These are phyloP conservation scores for Iguana delicatissima DNA, from an alignment of 2,797 vertebrate genomes.

Conservation along the genomic window DNA sequence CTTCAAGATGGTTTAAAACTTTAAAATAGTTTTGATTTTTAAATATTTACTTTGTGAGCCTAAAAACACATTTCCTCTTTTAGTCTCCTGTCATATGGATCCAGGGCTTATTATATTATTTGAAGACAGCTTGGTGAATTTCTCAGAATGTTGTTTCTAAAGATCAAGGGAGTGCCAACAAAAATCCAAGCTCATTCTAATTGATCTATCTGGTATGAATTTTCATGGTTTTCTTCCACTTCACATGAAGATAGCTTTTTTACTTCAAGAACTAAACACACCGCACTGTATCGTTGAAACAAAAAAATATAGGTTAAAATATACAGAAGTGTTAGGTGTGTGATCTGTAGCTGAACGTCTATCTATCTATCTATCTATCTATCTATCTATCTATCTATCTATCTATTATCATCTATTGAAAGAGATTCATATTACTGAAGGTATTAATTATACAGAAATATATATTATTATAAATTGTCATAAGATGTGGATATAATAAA, in stretches of 20 bases:
- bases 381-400: too few species aligned
- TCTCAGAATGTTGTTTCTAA: constrained; percentile 63
- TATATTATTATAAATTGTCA: constrained; percentile 12
- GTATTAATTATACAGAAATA: not conserved
- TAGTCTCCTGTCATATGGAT: constrained; percentile 61
- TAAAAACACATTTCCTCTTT: constrained; percentile 66
- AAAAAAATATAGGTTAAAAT: constrained; percentile 52
- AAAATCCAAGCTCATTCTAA: constrained; percentile 71
- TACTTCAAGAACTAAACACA: constrained; percentile 61
- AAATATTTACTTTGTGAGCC: constrained; percentile 64
- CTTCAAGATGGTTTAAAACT: constrained; percentile 44
- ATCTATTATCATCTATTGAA: too few species aligned
- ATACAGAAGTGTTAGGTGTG: not conserved
- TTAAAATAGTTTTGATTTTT: constrained; percentile 60
- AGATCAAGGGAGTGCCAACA: constrained; percentile 68
- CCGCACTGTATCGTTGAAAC: constrained; percentile 66
- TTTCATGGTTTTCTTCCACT: constrained; percentile 57
- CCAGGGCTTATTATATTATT: constrained; percentile 63
- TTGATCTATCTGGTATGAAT: constrained; percentile 69
- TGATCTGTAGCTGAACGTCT: constrained; percentile 31
- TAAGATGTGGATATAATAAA: constrained; percentile 45
- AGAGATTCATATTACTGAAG: not conserved
- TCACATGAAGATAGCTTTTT: constrained; percentile 55
- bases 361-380: too few species aligned
- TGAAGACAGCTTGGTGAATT: constrained; percentile 68